Conservation (phyloP, 1,140 invertebrate species). For the Achroia grisella region DNA sequence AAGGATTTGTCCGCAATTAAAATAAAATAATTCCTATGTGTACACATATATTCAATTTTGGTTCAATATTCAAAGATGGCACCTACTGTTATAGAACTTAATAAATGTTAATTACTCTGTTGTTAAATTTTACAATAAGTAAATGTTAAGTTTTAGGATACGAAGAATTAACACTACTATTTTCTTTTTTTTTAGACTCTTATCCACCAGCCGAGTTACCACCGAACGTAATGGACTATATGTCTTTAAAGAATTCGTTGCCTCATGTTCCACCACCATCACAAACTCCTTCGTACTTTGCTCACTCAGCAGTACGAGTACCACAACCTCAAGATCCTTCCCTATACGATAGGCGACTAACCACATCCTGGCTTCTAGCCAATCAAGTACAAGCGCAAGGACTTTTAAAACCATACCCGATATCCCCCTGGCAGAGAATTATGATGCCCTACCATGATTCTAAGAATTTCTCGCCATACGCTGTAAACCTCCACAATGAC, state of each 20-base stretch:
- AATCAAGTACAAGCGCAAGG: constrained; percentile 67
- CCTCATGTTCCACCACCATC: constrained; percentile 30
- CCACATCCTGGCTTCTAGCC: constrained; percentile 74
- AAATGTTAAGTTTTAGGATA: too few relatives aligned
- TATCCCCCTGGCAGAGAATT: constrained; percentile 72
- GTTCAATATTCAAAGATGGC: neutral
- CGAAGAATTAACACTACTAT: neutral
- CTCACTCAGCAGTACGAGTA: constrained; percentile 50
- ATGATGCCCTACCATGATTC: constrained; percentile 70
- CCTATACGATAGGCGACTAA: constrained; percentile 71
- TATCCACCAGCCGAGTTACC: constrained; percentile 50
- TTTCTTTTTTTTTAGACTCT: constrained; percentile 55
- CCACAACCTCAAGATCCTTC: constrained; percentile 44
- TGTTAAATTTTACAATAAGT: too few relatives aligned
- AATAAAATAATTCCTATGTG: too few relatives aligned
- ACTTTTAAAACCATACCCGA: constrained; percentile 59
- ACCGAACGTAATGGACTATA: constrained; percentile 59
- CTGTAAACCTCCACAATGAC: constrained; percentile 47
- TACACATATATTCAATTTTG: neutral
- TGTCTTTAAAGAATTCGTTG: constrained; percentile 51
- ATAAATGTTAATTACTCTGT: neutral
- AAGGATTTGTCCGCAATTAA: too few relatives aligned
- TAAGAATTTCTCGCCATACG: constrained; percentile 58
- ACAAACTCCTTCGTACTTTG: constrained; percentile 56
- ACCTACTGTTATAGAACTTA: too few relatives aligned